Conservation (phyloP, 2,113 vertebrate genomes). For the Oxyruncus cristatus region DNA sequence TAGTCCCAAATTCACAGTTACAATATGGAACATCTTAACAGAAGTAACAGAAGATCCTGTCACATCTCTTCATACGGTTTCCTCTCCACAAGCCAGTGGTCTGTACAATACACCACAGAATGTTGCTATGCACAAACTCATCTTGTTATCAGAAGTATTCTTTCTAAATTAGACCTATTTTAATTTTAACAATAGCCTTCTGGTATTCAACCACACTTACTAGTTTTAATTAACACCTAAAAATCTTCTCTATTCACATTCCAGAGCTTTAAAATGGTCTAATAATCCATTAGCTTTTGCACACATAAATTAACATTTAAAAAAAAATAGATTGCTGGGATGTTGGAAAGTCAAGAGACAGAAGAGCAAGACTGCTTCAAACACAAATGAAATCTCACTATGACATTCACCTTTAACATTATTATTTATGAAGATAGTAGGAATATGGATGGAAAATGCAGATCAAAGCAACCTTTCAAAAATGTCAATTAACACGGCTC, state of each 20-base stretch:
- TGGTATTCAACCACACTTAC: not conserved
- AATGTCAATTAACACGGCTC: not conserved
- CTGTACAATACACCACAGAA: not conserved
- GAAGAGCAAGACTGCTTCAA: not conserved
- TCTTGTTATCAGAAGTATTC: not conserved
- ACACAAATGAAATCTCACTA: not conserved
- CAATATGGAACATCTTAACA: not conserved
- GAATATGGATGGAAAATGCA: not conserved
- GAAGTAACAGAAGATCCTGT: not conserved
- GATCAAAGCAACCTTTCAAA: not conserved
- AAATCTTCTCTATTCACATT: not conserved
- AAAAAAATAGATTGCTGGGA: not conserved
- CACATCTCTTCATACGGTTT: not conserved
- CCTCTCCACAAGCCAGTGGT: not conserved
- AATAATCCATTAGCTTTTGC: not conserved
- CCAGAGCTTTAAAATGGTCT: not conserved
- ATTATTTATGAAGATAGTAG: not conserved
- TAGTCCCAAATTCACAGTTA: not conserved
- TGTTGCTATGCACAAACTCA: accelerated
- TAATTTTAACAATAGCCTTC: not conserved
- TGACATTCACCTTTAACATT: not conserved
- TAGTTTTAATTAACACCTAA: not conserved
- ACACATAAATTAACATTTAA: not conserved
- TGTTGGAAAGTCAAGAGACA: not conserved
- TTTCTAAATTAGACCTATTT: not conserved